These are phyloP conservation scores for Cyphomyrmex costatus DNA, from an alignment of 1,140 invertebrate species.

Conservation along the genomic window DNA sequence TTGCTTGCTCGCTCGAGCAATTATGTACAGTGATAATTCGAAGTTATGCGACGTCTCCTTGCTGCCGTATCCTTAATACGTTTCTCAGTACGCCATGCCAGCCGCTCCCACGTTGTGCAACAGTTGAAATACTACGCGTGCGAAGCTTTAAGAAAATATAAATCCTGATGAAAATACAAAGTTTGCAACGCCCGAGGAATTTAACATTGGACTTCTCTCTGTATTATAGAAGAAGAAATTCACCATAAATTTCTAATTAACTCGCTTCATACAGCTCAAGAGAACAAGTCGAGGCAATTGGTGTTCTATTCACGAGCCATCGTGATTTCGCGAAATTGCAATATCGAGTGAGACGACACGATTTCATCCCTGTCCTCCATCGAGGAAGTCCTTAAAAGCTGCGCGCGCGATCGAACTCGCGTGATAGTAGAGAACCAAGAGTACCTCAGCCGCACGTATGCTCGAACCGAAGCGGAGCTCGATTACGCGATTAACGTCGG, in stretches of 20 bases:
- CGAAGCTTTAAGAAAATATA: not conserved
- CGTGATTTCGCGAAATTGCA: constrained; percentile 30
- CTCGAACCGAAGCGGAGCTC: constrained; percentile 15
- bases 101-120: constrained; percentile 39
- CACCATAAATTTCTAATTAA: not conserved
- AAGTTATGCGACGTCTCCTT: constrained; percentile 39
- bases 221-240: not conserved
- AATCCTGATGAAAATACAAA: not conserved
- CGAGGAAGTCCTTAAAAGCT: constrained; percentile 18
- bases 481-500: constrained; percentile 58
- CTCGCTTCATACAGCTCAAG: not conserved
- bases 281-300: not conserved
- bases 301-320: not conserved
- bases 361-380: not conserved
- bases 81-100: constrained; percentile 1
- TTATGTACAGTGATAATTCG: constrained; percentile 51
- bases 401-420: constrained; percentile 26
- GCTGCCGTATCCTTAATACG: constrained; percentile 20
- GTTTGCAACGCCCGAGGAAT: not conserved
- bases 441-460: not conserved
- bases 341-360: constrained; percentile 34
- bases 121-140: not conserved
- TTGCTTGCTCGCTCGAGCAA: constrained; percentile 33
- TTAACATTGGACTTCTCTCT: not conserved
- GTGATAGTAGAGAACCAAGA: constrained; percentile 29